Evolutionary conservation across 1,140 invertebrate genomes (phyloP).

Genomic region (Hydropsyche tenuis): DNA sequence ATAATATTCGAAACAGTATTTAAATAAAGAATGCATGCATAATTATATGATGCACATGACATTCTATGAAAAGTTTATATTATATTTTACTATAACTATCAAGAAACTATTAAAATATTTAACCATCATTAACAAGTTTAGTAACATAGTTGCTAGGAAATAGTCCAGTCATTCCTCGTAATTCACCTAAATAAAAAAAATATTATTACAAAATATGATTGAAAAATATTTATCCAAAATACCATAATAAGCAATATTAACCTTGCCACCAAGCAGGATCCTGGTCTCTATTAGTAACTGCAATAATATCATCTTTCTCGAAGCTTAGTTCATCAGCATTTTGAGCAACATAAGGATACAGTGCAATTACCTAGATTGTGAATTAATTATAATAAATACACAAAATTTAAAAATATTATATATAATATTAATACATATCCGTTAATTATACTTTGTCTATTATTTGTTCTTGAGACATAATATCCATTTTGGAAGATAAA

Average conservation of each 20-base stretch:
- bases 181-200: conserved; percentile 69
- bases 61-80: no score
- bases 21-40: background rate
- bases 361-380: conserved; percentile 89
- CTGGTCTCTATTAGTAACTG: conserved; percentile 83
- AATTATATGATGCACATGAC: no score
- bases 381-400: conserved; percentile 42
- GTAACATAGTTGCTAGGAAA: conserved; percentile 93
- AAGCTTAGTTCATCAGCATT: conserved; percentile 95
- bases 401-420: conserved; percentile 14
- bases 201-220: background rate
- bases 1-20: background rate
- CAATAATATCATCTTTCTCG: conserved; percentile 92
- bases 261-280: conserved; percentile 94
- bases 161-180: conserved; percentile 84
- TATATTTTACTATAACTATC: no score
- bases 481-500: conserved; percentile 67
- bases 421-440: background rate
- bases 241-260: conserved; percentile 41
- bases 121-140: conserved; percentile 59
- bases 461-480: conserved; percentile 59
- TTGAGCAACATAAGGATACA: conserved; percentile 91
- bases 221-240: background rate
- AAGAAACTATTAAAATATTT: conserved; percentile 22
- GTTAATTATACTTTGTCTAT: conserved; percentile 57